Conservation (phyloP, 1,140 invertebrate species). For the Muscidifurax raptorellus region DNA sequence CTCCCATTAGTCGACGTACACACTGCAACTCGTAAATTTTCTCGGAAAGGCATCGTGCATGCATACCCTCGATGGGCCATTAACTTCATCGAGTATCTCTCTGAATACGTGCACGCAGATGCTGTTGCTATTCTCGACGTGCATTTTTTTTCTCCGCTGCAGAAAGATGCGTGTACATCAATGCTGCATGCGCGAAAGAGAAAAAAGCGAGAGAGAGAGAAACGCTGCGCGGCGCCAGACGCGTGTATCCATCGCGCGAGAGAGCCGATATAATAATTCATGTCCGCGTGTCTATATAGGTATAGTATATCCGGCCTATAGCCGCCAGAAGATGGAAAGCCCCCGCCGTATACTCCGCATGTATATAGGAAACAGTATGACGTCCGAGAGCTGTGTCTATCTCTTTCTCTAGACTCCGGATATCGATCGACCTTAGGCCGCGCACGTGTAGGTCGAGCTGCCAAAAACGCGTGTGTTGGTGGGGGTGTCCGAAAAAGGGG, state of each 20-base stretch:
- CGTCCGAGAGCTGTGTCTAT: not conserved
- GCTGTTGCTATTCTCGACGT: not conserved
- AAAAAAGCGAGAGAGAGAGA: not conserved
- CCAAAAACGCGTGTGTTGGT: not conserved
- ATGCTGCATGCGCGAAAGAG: no score
- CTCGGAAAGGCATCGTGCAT: not conserved
- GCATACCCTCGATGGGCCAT: not conserved
- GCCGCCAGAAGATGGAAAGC: not conserved
- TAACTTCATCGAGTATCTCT: not conserved
- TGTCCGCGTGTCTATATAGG: not conserved
- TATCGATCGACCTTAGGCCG: not conserved
- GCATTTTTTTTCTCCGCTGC: not conserved
- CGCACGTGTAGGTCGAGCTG: not conserved
- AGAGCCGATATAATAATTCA: no score
- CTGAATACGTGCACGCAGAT: not conserved
- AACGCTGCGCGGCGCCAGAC: not conserved
- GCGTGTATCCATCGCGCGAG: no score
- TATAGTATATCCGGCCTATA: not conserved
- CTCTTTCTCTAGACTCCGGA: not conserved
- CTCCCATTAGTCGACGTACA: not conserved
- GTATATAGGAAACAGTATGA: not conserved
- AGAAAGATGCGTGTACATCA: not conserved
- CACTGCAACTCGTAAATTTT: constrained; percentile 5
- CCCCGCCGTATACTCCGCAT: not conserved
- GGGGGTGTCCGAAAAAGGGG: no score